Percentiles rank a stretch among this genome's conserved stretches.
Conservation (phyloP, 2,797 vertebrate species). For the Zalophus californianus region DNA sequence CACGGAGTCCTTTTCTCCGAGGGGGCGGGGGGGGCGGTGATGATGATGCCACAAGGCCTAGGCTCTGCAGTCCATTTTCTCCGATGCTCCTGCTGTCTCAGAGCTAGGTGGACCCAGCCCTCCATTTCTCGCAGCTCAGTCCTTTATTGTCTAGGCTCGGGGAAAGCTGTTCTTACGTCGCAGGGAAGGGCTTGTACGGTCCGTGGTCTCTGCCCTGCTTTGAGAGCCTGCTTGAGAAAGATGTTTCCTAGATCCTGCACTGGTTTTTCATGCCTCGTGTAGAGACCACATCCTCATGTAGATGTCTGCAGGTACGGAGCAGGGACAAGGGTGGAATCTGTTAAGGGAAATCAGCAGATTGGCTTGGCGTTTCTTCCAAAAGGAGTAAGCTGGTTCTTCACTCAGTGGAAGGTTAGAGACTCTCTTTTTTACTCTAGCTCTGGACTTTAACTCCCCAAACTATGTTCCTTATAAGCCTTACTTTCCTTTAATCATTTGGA, state of each 20-base stretch:
- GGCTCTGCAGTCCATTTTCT: no score
- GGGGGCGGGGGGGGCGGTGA: no score
- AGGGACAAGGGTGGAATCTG: no score
- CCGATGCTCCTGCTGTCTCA: neutral
- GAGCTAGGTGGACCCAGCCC: neutral
- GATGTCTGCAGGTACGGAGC: no score
- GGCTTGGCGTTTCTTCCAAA: neutral
- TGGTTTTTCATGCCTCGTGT: neutral
- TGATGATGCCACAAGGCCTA: fast-evolving
- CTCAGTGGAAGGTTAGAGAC: neutral
- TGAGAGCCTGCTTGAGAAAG: neutral
- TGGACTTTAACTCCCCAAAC: neutral
- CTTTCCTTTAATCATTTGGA: neutral
- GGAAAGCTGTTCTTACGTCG: neutral
- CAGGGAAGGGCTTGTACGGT: neutral
- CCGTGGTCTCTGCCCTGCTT: neutral
- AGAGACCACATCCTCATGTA: no score
- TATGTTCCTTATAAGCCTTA: neutral
- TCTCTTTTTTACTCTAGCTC: neutral
- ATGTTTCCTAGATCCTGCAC: neutral
- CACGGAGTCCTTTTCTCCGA: neutral
- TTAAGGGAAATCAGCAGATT: neutral
- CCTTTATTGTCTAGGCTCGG: neutral
- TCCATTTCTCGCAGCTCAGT: fast-evolving
- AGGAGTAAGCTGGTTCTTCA: neutral